Conservation (phyloP, 2,888 invertebrate species). For the Lycia hirtaria region DNA sequence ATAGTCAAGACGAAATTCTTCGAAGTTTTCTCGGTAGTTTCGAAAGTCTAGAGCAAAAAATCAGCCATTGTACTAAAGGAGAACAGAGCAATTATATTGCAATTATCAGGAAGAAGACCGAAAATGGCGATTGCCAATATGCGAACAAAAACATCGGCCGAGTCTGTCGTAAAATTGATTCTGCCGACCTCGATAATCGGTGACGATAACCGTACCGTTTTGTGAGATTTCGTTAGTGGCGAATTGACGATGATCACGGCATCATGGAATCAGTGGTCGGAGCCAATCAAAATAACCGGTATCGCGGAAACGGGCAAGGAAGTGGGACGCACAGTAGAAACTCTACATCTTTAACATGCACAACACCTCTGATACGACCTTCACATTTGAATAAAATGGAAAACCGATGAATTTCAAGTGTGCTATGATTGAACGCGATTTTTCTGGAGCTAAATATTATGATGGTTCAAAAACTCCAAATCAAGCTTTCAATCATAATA, state of each 20-base stretch:
- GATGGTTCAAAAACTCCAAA: no score
- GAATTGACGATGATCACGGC: slow-evolving; percentile 54
- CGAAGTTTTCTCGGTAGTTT: slow-evolving; percentile 36
- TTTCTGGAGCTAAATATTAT: not conserved
- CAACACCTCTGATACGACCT: slow-evolving; percentile 63
- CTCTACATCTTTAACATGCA: slow-evolving; percentile 62
- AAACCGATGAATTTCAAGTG: slow-evolving; percentile 44
- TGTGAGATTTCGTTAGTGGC: slow-evolving; percentile 59
- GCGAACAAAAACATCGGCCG: slow-evolving; percentile 41
- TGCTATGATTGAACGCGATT: slow-evolving; percentile 3
- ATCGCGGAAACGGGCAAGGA: slow-evolving; percentile 61
- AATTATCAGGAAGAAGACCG: slow-evolving; percentile 35
- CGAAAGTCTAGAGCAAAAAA: slow-evolving; percentile 35
- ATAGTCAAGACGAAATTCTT: slow-evolving; percentile 30
- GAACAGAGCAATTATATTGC: slow-evolving; percentile 36
- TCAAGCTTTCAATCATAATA: no score
- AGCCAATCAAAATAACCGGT: slow-evolving; percentile 69
- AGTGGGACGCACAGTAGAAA: slow-evolving; percentile 75
- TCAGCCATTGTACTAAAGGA: slow-evolving; percentile 33
- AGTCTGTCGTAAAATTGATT: slow-evolving; percentile 59
- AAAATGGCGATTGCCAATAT: slow-evolving; percentile 25
- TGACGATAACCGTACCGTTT: slow-evolving; percentile 52
- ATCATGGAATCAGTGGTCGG: slow-evolving; percentile 45
- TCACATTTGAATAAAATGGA: slow-evolving; percentile 66
- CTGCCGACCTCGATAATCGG: slow-evolving; percentile 67